phyloP scores from a whole-genome alignment of 1,140 invertebrate species.

The Subanguina moxae region DNA sequence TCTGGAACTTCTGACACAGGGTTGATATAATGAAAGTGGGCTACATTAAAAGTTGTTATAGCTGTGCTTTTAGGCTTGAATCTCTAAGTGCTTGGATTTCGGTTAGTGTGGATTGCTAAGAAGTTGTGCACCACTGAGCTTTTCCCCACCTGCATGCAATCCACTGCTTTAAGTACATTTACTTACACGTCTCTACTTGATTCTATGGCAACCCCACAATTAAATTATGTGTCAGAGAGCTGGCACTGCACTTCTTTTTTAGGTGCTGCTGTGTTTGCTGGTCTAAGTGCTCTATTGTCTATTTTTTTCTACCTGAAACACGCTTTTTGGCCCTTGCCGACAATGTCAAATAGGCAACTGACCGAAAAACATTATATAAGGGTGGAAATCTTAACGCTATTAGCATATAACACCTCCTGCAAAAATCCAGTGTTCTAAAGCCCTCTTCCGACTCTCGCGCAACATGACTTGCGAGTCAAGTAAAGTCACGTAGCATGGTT shows the following conservation, averaged over 20 bases:
- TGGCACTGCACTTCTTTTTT: conserved; percentile 39
- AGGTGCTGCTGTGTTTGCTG: conserved; percentile 23
- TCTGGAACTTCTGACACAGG: too few species aligned
- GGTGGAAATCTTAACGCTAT: background rate
- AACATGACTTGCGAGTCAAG: too few species aligned
- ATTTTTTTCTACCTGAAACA: conserved; percentile 29
- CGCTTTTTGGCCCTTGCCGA: conserved; percentile 25
- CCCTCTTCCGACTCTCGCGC: too few species aligned
- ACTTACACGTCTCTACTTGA: conserved; percentile 35
- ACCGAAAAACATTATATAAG: background rate
- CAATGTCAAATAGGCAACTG: conserved; percentile 30
- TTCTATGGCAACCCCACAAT: conserved; percentile 26
- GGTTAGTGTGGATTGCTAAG: conserved; percentile 44
- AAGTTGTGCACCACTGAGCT: conserved; percentile 45
- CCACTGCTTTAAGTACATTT: conserved; percentile 40
- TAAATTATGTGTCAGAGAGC: conserved; percentile 38
- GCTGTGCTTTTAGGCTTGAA: conserved; percentile 30
- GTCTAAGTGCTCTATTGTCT: conserved; percentile 19
- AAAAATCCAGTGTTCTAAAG: too few species aligned
- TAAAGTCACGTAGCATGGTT: too few species aligned
- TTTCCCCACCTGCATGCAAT: conserved; percentile 40
- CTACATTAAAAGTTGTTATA: too few species aligned
- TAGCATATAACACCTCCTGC: too few species aligned
- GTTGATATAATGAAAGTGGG: too few species aligned
- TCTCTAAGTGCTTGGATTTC: conserved; percentile 33